phyloP scores from a whole-genome alignment of 2,888 invertebrate genomes.

The Tetranychus truncatus region DNA sequence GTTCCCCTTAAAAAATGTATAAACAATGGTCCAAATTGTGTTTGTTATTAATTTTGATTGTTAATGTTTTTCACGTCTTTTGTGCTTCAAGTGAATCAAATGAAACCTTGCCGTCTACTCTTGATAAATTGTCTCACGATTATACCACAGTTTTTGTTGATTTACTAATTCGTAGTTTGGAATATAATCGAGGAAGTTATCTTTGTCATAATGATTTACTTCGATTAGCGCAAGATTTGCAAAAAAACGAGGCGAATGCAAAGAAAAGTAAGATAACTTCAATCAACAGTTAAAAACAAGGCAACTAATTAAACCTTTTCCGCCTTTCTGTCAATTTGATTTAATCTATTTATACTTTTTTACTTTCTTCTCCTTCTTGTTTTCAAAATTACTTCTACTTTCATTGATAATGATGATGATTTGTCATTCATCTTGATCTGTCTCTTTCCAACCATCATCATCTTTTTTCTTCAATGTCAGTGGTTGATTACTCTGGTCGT shows the following conservation, averaged over 20 bases:
- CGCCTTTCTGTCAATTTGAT: background rate
- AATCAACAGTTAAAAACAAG: background rate
- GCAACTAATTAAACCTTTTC: background rate
- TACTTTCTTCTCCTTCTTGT: background rate
- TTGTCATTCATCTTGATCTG: background rate
- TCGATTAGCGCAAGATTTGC: background rate
- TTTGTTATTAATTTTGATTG: no score
- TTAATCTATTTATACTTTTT: background rate
- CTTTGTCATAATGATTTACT: background rate
- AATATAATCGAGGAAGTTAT: background rate
- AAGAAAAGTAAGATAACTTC: background rate
- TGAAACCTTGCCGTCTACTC: background rate
- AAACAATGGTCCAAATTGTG: no score
- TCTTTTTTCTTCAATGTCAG: background rate
- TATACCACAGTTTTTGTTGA: background rate
- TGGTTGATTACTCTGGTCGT: conserved; percentile 1
- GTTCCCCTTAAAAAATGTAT: no score
- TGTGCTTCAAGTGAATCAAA: background rate
- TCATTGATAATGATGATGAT: background rate
- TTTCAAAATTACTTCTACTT: no score
- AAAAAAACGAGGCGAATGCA: background rate
- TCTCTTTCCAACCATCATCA: no score
- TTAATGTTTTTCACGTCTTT: no score
- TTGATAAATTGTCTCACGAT: background rate
- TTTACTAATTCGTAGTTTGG: background rate